These are phyloP conservation scores for Sorex araneus DNA, from an alignment of 2,113 vertebrate genomes.

Conservation along the genomic window DNA sequence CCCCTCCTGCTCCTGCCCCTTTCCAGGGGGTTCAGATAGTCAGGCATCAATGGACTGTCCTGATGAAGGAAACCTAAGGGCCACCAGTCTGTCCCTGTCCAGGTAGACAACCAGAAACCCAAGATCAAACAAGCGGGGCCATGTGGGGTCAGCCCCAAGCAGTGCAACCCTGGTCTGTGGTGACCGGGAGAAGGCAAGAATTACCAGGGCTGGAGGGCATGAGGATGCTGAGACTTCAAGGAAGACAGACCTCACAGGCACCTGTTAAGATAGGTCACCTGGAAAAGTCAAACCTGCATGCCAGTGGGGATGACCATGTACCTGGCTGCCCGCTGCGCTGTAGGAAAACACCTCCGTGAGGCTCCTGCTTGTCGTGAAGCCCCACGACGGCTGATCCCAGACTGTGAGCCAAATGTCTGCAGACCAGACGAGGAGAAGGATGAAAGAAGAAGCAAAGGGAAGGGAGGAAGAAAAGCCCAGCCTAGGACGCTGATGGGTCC, in stretches of 20 bases:
- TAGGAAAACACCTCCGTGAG: too few species aligned
- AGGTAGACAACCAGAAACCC: background rate
- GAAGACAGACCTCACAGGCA: background rate
- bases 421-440: background rate
- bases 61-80: background rate
- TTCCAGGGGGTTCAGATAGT: too few species aligned
- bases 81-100: too few species aligned
- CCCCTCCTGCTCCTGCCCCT: background rate
- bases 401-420: background rate
- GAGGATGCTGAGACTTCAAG: background rate
- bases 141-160: background rate
- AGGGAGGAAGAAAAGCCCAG: background rate
- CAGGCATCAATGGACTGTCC: background rate
- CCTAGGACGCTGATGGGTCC: background rate
- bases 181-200: background rate
- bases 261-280: too few species aligned
- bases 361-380: fast-evolving
- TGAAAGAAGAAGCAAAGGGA: background rate
- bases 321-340: too few species aligned
- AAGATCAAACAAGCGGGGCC: background rate
- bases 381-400: background rate
- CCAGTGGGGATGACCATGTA: background rate
- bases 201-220: background rate
- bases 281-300: background rate
- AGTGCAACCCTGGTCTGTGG: background rate